Conservation (phyloP, 2,888 invertebrate species). For the Thymelicus lineola region DNA sequence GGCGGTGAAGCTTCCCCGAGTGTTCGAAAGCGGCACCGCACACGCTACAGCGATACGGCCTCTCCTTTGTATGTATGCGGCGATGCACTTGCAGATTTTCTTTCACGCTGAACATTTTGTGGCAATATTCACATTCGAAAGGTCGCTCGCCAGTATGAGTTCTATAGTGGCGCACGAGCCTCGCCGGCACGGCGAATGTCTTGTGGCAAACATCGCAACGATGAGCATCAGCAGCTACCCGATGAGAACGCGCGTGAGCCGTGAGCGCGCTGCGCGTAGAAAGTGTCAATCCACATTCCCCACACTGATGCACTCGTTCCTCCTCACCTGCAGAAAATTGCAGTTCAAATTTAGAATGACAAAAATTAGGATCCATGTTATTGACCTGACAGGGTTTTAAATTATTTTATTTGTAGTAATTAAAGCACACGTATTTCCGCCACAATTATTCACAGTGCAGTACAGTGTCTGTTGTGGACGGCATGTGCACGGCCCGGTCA, state of each 20-base stretch:
- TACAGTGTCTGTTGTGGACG: constrained; percentile 76
- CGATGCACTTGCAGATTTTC: constrained; percentile 96
- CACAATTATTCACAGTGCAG: constrained; percentile 75
- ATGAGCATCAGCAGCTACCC: constrained; percentile 88
- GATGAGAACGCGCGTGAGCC: constrained; percentile 86
- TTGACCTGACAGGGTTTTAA: constrained; percentile 29
- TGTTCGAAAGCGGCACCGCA: constrained; percentile 96
- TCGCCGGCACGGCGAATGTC: constrained; percentile 95
- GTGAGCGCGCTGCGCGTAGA: constrained; percentile 91
- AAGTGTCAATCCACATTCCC: constrained; percentile 90
- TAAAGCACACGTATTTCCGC: constrained; percentile 51
- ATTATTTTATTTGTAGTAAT: constrained; percentile 34
- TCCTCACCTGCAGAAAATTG: constrained; percentile 81
- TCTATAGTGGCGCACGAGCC: constrained; percentile 93
- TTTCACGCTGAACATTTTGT: constrained; percentile 96
- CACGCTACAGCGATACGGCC: constrained; percentile 95
- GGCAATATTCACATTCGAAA: constrained; percentile 96
- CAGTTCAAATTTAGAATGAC: constrained; percentile 57
- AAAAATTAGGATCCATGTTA: constrained; percentile 53
- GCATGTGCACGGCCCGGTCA: constrained; percentile 68
- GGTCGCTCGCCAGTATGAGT: constrained; percentile 97
- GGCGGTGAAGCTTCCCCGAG: constrained; percentile 94
- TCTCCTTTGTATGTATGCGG: constrained; percentile 95
- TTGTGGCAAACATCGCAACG: constrained; percentile 96
- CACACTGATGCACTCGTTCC: constrained; percentile 84